Conservation (phyloP, 2,113 vertebrate genomes). For the Notiomystis cincta region DNA sequence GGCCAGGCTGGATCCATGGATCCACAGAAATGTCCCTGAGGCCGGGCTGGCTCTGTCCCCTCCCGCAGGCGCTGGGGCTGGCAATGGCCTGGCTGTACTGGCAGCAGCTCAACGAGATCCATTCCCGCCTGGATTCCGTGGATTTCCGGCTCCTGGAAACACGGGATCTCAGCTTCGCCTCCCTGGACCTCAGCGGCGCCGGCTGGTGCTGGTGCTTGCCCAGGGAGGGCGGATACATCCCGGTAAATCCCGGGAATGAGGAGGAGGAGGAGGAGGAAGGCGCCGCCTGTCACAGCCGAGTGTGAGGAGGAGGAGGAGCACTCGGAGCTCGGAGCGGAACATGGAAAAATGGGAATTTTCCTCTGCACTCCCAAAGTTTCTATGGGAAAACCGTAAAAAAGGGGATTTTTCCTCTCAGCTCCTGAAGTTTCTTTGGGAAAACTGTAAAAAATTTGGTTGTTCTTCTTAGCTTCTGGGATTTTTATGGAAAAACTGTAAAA, state of each 20-base stretch:
- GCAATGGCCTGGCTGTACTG: slow-evolving; percentile 83
- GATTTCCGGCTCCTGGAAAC: slow-evolving; percentile 75
- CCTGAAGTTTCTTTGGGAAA: neutral
- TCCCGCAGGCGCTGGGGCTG: slow-evolving; percentile 78
- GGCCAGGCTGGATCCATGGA: no score
- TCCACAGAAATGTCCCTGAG: neutral
- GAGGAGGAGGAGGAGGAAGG: neutral
- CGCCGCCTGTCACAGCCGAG: no score
- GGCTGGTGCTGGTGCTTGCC: slow-evolving; percentile 90
- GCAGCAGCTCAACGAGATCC: slow-evolving; percentile 82
- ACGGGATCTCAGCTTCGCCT: slow-evolving; percentile 61
- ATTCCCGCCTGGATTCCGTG: slow-evolving; percentile 71
- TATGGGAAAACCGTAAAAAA: neutral
- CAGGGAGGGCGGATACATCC: slow-evolving; percentile 83
- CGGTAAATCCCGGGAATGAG: slow-evolving; percentile 23
- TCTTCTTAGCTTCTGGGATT: no score
- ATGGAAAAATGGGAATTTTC: neutral
- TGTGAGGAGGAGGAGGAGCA: no score
- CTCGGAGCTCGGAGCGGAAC: no score
- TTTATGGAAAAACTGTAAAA: neutral
- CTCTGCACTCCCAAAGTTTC: no score
- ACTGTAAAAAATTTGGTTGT: neutral
- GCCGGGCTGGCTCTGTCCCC: neutral
- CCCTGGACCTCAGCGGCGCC: slow-evolving; percentile 79
- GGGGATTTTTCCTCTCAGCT: neutral